phyloP scores from a whole-genome alignment of 2,113 vertebrate species.

The Oryzias curvinotus region DNA sequence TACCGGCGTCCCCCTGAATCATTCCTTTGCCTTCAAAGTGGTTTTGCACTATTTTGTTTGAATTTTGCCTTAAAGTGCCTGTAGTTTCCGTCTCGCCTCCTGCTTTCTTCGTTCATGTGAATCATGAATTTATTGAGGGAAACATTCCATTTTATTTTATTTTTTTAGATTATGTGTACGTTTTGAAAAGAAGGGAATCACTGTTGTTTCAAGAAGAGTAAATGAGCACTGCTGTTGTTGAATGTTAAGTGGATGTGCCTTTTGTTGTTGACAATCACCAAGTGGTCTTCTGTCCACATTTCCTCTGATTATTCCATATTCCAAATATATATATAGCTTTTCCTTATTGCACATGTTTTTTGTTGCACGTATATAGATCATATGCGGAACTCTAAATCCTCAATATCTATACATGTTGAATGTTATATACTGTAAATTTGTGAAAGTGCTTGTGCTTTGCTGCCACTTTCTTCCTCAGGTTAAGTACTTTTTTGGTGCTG shows the following conservation, averaged over 20 bases:
- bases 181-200: constrained; percentile 66
- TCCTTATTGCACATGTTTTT: constrained; percentile 38
- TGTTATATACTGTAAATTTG: constrained; percentile 41
- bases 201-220: constrained; percentile 57
- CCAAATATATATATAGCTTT: constrained; percentile 24
- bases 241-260: constrained; percentile 24
- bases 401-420: constrained; percentile 38
- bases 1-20: constrained; percentile 25
- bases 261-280: constrained; percentile 65
- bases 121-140: constrained; percentile 50
- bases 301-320: constrained; percentile 15
- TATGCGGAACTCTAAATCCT: constrained; percentile 49
- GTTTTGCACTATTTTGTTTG: constrained; percentile 69
- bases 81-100: constrained; percentile 27
- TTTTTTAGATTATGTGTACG: constrained; percentile 41
- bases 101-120: constrained; percentile 18
- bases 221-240: constrained; percentile 54
- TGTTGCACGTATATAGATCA: constrained; percentile 28
- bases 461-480: constrained; percentile 71
- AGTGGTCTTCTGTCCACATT: constrained; percentile 20
- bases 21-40: constrained; percentile 56
- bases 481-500: constrained; percentile 35
- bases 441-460: constrained; percentile 54
- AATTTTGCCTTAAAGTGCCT: constrained; percentile 66
- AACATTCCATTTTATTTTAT: constrained; percentile 65